Conservation (phyloP, 2,888 invertebrate species). For the Hyppa rectilinea region DNA sequence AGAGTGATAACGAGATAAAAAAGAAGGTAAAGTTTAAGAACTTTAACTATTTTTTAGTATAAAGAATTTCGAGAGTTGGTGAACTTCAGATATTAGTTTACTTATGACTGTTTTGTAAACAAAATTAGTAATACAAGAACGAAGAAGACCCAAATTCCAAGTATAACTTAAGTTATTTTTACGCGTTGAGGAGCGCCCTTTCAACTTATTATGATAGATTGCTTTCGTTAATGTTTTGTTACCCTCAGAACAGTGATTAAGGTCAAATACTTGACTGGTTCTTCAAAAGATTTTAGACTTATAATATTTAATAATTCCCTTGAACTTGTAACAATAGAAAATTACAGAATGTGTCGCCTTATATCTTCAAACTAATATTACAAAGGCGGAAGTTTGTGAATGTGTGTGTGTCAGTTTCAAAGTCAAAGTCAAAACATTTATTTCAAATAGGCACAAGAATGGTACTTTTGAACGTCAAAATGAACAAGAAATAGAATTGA, state of each 20-base stretch:
- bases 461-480: no score
- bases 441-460: no score
- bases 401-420: no score
- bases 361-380: no score
- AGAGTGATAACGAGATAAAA: no score
- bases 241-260: slow-evolving; percentile 57
- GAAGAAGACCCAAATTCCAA: slow-evolving; percentile 40
- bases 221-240: slow-evolving; percentile 60
- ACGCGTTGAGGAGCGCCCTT: slow-evolving; percentile 31
- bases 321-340: slow-evolving; percentile 29
- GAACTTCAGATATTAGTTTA: no score
- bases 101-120: not conserved
- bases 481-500: no score
- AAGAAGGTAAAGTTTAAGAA: no score
- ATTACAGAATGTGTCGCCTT: slow-evolving; percentile 46
- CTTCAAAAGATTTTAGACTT: slow-evolving; percentile 51
- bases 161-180: slow-evolving; percentile 44
- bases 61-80: no score
- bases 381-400: no score
- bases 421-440: no score
- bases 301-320: slow-evolving; percentile 41
- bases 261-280: slow-evolving; percentile 61
- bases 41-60: no score
- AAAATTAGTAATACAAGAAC: slow-evolving; percentile 19
- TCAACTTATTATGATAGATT: slow-evolving; percentile 62